Base-by-base conservation (phyloP, 92 coral and sea anemone species). In the Zoanthus sociatus region DNA sequence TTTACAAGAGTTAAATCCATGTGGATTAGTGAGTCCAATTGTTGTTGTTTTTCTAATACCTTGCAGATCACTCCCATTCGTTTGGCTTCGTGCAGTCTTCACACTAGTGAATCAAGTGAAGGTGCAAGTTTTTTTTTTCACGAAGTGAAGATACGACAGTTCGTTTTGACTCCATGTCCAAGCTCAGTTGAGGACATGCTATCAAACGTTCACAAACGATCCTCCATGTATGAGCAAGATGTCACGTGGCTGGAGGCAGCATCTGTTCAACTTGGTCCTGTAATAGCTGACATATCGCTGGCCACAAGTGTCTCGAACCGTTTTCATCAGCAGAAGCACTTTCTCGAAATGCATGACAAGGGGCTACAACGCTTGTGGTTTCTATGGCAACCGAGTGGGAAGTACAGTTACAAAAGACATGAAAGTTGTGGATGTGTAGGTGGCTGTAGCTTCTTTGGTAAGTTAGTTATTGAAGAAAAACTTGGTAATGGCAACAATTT, bases 371-470 rank as follows among this genome's bases (percentile, higher is more conserved):
- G 99, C 72, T 90, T 97, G 13, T 97, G 99, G 99, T 97, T 97
- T 86, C 90, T 97, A 37, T 97, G 99, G 99, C 89, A 92, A 87
- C 93, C 92, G 54, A 78, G 79, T 45, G 95, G 86, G 42, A 72
- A 83, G 74, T 68, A 68, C 17, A 90, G 92, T 1, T 53, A 82
- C 79, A 93, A 88, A 46, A 82, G 93, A 44, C 88, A 82, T 45
- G 92, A 91, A 7, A 92, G 91, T 10, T 97, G 99, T 71, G 99
- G 97, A 46, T 97, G 99, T 73, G 86, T 93, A 5, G 99, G 99
- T 1, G 99, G 99, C 1, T 95, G 99, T 46, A 97, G 94, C 92
- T 97, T 97, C 89, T 97, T 97, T 37, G 99, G 99, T 66, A 95
- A 87, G 75, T 16, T 37, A n/a, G 14, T 11, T 67, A 30, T 55